Conservation (phyloP, 2,113 vertebrate species). For the Microcebus tavaratra region DNA sequence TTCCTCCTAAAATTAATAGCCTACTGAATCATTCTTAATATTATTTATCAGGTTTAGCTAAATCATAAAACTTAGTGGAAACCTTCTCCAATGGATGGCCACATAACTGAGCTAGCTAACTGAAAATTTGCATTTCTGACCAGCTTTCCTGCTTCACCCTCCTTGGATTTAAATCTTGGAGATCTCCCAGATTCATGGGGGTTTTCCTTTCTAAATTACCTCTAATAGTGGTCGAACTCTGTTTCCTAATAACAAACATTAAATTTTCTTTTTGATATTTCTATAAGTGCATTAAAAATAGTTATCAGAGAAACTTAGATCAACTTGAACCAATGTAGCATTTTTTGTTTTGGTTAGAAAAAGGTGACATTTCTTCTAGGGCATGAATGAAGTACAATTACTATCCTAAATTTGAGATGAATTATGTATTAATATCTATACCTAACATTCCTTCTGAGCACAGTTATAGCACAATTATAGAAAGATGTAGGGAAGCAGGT, state of each 20-base stretch:
- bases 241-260: background rate
- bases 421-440: background rate
- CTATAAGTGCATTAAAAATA: background rate
- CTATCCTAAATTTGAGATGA: background rate
- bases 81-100: background rate
- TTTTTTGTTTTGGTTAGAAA: background rate
- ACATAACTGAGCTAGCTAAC: background rate
- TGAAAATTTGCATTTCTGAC: background rate
- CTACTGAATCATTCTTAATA: background rate
- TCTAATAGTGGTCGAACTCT: background rate
- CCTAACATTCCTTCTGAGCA: conserved; percentile 6
- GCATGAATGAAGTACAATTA: background rate
- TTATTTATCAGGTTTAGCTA: conserved; percentile 10
- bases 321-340: background rate
- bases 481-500: background rate
- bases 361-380: conserved; percentile 17
- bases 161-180: background rate
- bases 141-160: background rate
- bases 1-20: conserved; percentile 23
- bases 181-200: background rate
- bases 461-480: background rate
- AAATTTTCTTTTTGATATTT: background rate
- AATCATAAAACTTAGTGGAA: background rate
- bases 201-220: background rate
- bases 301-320: background rate